Conservation (phyloP, 2,888 invertebrate genomes). For the Siphonodentalium dalli region DNA sequence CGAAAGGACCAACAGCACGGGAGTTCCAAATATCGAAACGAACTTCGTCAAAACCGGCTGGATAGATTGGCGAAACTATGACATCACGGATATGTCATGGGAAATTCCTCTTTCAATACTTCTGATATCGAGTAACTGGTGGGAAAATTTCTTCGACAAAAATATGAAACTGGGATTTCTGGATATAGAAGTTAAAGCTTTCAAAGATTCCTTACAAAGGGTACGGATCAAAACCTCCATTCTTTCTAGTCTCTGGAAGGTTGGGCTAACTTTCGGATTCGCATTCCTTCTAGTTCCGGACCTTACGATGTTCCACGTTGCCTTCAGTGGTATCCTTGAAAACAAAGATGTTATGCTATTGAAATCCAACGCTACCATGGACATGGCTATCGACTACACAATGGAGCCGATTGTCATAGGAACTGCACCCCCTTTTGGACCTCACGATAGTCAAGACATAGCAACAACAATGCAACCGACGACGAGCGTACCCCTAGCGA, state of each 20-base stretch:
- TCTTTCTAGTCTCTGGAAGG: constrained; percentile 91
- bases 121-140: constrained; percentile 92
- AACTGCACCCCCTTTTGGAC: too few relatives aligned
- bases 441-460: too few relatives aligned
- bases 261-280: constrained; percentile 78
- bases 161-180: constrained; percentile 76
- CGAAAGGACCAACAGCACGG: too few relatives aligned
- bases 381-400: too few relatives aligned
- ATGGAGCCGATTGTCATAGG: too few relatives aligned
- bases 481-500: too few relatives aligned
- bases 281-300: constrained; percentile 69
- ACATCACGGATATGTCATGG: constrained; percentile 67
- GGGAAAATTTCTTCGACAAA: constrained; percentile 95
- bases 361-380: too few relatives aligned
- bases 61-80: constrained; percentile 28
- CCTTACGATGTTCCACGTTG: constrained; percentile 36
- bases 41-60: constrained; percentile 43
- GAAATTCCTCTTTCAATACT: constrained; percentile 86
- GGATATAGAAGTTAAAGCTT: constrained; percentile 66
- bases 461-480: too few relatives aligned
- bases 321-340: constrained; percentile 38
- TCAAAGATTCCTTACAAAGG: constrained; percentile 76
- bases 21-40: too few relatives aligned
- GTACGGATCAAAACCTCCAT: constrained; percentile 90
- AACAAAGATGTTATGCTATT: too few relatives aligned